Evolutionary conservation across 2,113 vertebrate species (phyloP), one percentile per base, ranked within the genome.

Genomic region (Macrotis lagotis): DNA sequence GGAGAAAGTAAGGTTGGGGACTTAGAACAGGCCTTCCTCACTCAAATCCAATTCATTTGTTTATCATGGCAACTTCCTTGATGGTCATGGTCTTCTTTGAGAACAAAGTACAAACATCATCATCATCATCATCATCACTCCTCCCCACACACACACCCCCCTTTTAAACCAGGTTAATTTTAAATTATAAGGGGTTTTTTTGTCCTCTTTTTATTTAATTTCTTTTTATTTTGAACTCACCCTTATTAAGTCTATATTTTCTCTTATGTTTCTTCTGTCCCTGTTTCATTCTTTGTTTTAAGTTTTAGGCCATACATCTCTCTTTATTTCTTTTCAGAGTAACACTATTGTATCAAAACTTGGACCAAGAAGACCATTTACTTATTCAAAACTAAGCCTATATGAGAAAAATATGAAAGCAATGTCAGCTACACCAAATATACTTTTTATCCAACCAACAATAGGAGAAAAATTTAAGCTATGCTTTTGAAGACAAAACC

Each of bases 171-270:
- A 8, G 12, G 0, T 52, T 92, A 50, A 59, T 51, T 52, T 14
- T 28, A 93, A 92, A 90, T 22, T 90, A 1, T 44, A 22, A 93
- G n/a, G n/a, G n/a, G 26, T 31, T 92, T 48, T 48, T 48, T 48
- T 59, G 9, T 6, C 11, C 37, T 24, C n/a, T 1, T 92, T 95
- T 90, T 53, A 49, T 96, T 94, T 91, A 51, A 25, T 2, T 92
- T 95, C 90, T 51, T 53, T 96, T 94, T 91, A 59, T 91, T 92
- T 74, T 28, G 52, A 88, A 48, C 31, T 48, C 49, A 44, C 53
- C 7, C 9, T 88, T 74, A 25, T 0, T 48, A 44, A 93, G 19
- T 89, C 90, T 47, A 88, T 1, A 88, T 12, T 48, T 48, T 49
- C 25, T 31, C 48, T 28, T 48, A 49, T 14, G 28, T 92, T 90